phyloP scores from a whole-genome alignment of 2,113 vertebrate species.

The Bubo blakistoni region DNA sequence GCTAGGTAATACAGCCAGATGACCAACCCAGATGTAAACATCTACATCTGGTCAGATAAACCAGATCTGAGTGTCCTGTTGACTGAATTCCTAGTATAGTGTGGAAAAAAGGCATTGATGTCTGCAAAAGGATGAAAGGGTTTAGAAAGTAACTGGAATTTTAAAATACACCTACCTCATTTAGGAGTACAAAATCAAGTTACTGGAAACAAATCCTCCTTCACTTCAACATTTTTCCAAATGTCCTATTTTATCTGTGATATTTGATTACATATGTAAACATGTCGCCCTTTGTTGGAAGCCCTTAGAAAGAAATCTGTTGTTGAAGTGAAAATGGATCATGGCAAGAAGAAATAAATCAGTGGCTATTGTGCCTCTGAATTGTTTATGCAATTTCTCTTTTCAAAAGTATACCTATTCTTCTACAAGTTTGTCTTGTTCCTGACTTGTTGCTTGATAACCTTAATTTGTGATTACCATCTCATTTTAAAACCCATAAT shows the following conservation, averaged over 20 bases:
- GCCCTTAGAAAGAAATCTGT: background rate
- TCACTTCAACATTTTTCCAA: background rate
- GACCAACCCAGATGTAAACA: background rate
- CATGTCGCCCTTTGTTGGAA: background rate
- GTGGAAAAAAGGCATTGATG: background rate
- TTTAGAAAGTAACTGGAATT: background rate
- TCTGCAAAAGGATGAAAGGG: background rate
- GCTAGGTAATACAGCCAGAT: background rate
- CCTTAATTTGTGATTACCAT: background rate
- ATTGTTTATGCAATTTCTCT: background rate
- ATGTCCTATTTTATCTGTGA: background rate
- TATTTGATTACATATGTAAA: background rate
- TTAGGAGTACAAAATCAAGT: background rate
- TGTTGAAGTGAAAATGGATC: background rate
- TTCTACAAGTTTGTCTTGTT: background rate
- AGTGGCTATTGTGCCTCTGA: background rate
- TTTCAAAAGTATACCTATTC: background rate
- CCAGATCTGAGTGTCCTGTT: background rate
- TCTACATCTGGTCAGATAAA: background rate
- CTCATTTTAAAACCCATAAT: background rate
- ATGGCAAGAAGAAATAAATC: background rate
- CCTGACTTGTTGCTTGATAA: background rate
- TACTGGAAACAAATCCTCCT: background rate
- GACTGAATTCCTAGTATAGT: background rate
- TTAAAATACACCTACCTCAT: background rate